phyloP scores from a whole-genome alignment of 2,113 vertebrate genomes.

The Marcusenius ussheri region DNA sequence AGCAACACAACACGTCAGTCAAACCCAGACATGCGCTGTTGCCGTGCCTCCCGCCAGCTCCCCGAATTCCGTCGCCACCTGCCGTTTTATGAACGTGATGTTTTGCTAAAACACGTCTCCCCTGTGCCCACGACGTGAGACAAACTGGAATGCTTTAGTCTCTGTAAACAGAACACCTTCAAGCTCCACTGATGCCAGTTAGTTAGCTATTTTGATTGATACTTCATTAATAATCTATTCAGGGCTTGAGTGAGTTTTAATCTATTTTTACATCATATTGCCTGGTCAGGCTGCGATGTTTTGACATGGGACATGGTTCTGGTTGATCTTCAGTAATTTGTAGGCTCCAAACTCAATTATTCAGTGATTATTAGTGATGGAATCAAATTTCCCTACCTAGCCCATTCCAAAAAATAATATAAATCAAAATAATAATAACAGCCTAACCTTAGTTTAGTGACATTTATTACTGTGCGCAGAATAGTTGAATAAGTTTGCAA shows the following conservation, averaged over 20 bases:
- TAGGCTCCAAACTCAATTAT: slow-evolving; percentile 6
- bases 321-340: not conserved
- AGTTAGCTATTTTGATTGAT: not conserved
- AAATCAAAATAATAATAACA: not conserved
- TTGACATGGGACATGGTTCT: not conserved
- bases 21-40: not conserved
- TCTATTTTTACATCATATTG: slow-evolving; percentile 6
- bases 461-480: not conserved
- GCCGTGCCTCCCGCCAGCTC: not conserved
- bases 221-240: not conserved
- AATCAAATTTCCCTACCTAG: not conserved
- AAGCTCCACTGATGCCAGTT: not conserved
- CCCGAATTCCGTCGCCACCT: not conserved
- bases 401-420: not conserved
- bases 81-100: not conserved
- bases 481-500: not conserved
- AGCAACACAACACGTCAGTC: not conserved
- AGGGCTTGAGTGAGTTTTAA: slow-evolving; percentile 14
- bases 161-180: not conserved
- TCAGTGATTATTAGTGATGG: not conserved
- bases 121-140: not conserved
- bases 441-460: not conserved
- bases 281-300: not conserved
- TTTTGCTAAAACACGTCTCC: not conserved
- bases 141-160: not conserved